Conservation (phyloP, 2,113 vertebrate species). For the Salvelinus fontinalis region DNA sequence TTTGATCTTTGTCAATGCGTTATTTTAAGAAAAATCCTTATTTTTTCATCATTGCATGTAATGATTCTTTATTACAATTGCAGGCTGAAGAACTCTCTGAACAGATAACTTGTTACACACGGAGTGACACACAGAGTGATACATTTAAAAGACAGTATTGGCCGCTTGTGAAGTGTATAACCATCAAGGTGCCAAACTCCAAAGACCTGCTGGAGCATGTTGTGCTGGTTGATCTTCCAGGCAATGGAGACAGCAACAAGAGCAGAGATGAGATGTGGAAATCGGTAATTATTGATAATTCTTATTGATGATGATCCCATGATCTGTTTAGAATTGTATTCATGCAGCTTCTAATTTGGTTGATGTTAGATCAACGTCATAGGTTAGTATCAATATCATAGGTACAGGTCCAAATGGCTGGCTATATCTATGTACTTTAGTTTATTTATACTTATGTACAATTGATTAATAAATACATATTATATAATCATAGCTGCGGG, state of each 20-base stretch:
- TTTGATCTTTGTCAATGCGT: not conserved
- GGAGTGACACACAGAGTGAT: not conserved
- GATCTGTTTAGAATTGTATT: too few relatives aligned
- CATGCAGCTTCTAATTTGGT: not conserved
- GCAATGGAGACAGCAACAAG: constrained; percentile 57
- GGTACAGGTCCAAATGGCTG: too few relatives aligned
- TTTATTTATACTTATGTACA: too few relatives aligned
- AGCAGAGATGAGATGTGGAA: constrained; percentile 56
- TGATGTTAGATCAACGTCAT: not conserved
- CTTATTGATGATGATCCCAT: not conserved
- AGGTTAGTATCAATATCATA: too few relatives aligned
- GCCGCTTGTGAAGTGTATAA: constrained; percentile 61
- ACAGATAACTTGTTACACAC: constrained; percentile 30
- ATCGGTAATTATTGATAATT: constrained; percentile 17
- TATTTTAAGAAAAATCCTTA: not conserved
- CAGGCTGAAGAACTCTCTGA: constrained; percentile 45
- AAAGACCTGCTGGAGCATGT: constrained; percentile 37
- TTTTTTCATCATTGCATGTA: not conserved
- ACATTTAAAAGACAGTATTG: constrained; percentile 16
- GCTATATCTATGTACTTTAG: too few relatives aligned
- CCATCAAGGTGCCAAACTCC: constrained; percentile 36
- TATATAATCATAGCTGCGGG: too few relatives aligned
- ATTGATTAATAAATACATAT: too few relatives aligned
- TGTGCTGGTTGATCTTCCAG: constrained; percentile 60
- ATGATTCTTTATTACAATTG: not conserved